Conservation (phyloP, 2,888 invertebrate species). For the Phyto melanocephala region DNA sequence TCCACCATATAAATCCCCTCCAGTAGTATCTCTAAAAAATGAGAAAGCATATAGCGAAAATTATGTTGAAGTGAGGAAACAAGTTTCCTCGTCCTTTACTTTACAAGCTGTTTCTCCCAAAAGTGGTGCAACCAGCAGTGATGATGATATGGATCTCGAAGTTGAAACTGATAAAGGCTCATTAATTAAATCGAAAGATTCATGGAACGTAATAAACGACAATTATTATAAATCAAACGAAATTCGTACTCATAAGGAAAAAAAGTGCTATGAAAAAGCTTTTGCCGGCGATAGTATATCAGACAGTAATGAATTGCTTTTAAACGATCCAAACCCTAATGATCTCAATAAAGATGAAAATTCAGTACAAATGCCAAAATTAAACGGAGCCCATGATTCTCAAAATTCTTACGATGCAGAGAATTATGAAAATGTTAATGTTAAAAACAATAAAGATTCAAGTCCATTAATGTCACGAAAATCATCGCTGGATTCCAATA, state of each 20-base stretch:
- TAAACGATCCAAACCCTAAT: not conserved
- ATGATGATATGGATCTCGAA: slow-evolving; percentile 14
- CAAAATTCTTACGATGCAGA: not conserved
- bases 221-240: too few relatives aligned
- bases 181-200: not conserved
- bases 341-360: not conserved
- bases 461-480: not conserved
- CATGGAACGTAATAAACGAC: not conserved
- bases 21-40: not conserved
- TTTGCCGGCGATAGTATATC: not conserved
- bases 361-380: not conserved
- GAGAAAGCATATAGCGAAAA: not conserved
- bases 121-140: not conserved
- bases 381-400: slow-evolving; percentile 56
- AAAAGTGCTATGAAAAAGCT: not conserved
- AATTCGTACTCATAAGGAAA: not conserved
- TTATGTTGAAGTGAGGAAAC: not conserved
- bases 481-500: not conserved
- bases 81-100: not conserved
- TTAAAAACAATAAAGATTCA: slow-evolving; percentile 14
- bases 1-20: not conserved
- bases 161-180: not conserved
- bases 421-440: not conserved
- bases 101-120: not conserved
- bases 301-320: not conserved